These are phyloP conservation scores for Clamator glandarius DNA, from an alignment of 2,797 vertebrate genomes.

Conservation along the genomic window DNA sequence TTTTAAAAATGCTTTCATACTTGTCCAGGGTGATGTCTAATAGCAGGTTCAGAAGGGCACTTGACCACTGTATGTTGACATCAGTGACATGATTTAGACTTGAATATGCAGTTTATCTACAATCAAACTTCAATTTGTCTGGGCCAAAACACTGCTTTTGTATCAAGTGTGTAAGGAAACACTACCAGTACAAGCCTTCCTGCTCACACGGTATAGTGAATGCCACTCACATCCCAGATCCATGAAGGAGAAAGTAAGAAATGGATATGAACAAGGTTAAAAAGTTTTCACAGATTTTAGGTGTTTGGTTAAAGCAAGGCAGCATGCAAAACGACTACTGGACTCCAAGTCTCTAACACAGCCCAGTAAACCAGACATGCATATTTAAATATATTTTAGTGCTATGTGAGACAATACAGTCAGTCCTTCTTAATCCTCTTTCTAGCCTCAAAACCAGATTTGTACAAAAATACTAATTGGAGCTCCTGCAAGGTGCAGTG, in stretches of 20 bases:
- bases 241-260: not conserved
- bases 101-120: not conserved
- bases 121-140: not conserved
- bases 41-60: not conserved
- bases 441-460: not conserved
- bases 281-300: not conserved
- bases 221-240: not conserved
- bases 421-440: not conserved
- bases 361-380: too few relatives aligned
- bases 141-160: not conserved
- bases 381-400: too few relatives aligned
- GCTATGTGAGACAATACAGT: too few relatives aligned
- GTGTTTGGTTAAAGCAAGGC: not conserved
- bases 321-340: not conserved
- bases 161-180: not conserved
- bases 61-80: not conserved
- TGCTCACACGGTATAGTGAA: not conserved
- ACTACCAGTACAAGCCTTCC: not conserved
- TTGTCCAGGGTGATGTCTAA: not conserved
- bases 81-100: not conserved
- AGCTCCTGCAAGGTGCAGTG: not conserved
- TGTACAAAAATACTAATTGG: not conserved
- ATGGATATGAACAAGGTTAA: not conserved
- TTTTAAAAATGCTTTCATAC: constrained; percentile 7
- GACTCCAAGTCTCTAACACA: not conserved